These are phyloP conservation scores for zebrafish (Danio rerio) DNA, from an alignment of 2,113 vertebrate genomes.

Conservation along the genomic window GRCz12tu NC_133182.1:73677501-73678000, in stretches of 20 bases:
- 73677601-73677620: constrained; percentile 6
- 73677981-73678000: constrained; percentile 93
- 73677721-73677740: neutral
- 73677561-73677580: constrained; percentile 7
- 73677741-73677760: neutral
- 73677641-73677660: neutral
- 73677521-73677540: constrained; percentile 48
- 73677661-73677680: neutral
- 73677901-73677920: constrained; percentile 99
- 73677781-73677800: neutral
- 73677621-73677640: neutral
- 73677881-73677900: constrained; percentile 98
- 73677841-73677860: constrained; percentile 97
- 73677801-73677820: neutral
- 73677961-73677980: constrained; percentile 97
- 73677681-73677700: neutral
- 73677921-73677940: constrained; percentile 97
- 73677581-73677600: neutral
- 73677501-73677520: constrained; percentile 56
- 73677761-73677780: neutral
- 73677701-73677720: neutral
- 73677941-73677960: constrained; percentile 98
- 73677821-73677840: constrained; percentile 83
- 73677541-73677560: constrained; percentile 19
- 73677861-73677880: constrained; percentile 98